Conservation (phyloP, 2,113 vertebrate genomes). For the Tupaia chinensis region DNA sequence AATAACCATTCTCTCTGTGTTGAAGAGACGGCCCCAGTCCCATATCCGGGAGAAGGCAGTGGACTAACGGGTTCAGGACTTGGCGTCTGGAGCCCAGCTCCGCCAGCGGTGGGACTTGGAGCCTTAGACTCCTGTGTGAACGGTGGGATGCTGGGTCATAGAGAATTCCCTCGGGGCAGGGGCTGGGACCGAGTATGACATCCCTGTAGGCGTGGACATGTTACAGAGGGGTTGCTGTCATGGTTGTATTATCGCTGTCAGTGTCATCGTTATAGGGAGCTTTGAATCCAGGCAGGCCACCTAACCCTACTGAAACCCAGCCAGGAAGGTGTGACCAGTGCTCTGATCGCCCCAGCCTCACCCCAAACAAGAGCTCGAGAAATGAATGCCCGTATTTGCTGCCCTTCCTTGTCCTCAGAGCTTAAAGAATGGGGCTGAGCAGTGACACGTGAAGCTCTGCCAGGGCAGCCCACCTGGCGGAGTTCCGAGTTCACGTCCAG, state of each 20-base stretch:
- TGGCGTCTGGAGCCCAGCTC: background rate
- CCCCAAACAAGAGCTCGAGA: background rate
- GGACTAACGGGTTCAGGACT: background rate
- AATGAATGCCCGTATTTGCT: background rate
- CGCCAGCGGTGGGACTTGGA: rapidly evolving
- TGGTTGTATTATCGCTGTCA: background rate
- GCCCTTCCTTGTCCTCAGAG: background rate
- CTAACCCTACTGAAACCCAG: background rate
- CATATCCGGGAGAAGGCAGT: background rate
- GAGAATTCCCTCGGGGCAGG: background rate
- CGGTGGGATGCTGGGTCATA: background rate
- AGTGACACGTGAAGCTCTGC: too few relatives aligned
- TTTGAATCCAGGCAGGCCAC: background rate
- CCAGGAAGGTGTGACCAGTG: background rate
- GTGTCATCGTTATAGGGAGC: background rate
- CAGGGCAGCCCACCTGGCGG: too few relatives aligned
- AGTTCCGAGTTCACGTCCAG: too few relatives aligned
- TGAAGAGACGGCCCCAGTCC: background rate
- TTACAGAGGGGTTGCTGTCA: rapidly evolving
- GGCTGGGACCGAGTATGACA: background rate
- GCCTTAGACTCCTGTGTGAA: background rate
- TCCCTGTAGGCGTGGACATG: too few relatives aligned
- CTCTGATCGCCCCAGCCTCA: background rate
- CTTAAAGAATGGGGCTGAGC: background rate
- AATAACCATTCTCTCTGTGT: background rate